phyloP scores from a whole-genome alignment of 2,113 vertebrate species.

The Heterotilapia buettikoferi region DNA sequence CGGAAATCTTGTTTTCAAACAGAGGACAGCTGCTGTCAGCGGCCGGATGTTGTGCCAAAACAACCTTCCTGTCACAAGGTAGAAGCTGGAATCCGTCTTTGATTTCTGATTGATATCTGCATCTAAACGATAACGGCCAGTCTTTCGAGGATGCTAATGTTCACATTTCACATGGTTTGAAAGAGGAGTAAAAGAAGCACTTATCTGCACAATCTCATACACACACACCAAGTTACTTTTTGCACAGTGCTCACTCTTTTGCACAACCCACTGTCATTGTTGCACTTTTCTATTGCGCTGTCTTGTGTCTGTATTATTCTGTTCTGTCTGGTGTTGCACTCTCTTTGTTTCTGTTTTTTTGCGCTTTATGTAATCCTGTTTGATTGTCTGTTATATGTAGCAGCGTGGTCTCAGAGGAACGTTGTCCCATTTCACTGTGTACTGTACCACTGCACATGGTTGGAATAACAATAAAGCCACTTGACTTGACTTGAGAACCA shows the following conservation, averaged over 20 bases:
- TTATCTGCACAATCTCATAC: background rate
- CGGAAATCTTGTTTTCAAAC: accelerated
- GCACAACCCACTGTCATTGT: background rate
- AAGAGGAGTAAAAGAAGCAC: background rate
- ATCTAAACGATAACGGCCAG: accelerated
- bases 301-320: accelerated
- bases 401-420: background rate
- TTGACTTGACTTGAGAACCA: background rate
- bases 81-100: background rate
- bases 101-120: background rate
- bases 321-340: background rate
- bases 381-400: background rate
- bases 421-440: background rate
- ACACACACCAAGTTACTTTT: background rate
- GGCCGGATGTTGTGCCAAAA: background rate
- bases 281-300: background rate
- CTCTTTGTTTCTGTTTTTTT: background rate
- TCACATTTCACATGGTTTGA: background rate
- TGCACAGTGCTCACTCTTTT: background rate
- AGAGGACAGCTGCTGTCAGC: background rate
- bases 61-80: background rate
- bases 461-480: background rate
- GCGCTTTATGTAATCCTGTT: background rate
- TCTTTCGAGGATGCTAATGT: background rate
- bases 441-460: background rate